phyloP scores from a whole-genome alignment of 1,140 invertebrate species.

The Helicoverpa armigera region DNA sequence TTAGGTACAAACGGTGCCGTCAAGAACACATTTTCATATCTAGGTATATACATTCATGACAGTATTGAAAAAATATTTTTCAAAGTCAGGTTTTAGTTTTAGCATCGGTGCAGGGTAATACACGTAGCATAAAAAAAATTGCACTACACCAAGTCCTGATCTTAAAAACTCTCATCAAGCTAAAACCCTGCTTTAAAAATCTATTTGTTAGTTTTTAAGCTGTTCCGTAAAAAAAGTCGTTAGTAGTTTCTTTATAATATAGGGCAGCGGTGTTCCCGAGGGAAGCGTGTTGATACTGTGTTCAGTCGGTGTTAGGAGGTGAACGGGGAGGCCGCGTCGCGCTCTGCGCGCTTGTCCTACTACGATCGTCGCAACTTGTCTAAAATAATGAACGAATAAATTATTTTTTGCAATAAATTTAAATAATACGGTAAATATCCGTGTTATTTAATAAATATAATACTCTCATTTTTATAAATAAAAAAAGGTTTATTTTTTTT shows the following conservation, averaged over 20 bases:
- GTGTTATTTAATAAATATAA: too few species aligned
- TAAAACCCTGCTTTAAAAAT: conserved; percentile 26
- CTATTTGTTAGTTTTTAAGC: conserved; percentile 35
- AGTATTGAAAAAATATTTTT: too few species aligned
- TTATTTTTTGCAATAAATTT: too few species aligned
- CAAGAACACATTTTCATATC: too few species aligned
- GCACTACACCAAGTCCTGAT: neutral
- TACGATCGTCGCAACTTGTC: conserved; percentile 2
- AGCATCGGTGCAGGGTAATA: too few species aligned
- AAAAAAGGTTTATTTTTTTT: too few species aligned
- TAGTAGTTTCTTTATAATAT: conserved; percentile 32
- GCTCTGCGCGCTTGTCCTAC: conserved; percentile 15
- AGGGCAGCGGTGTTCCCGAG: conserved; percentile 27
- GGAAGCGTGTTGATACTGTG: neutral
- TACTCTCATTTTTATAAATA: too few species aligned
- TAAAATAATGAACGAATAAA: neutral
- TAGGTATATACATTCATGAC: too few species aligned
- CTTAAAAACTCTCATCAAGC: neutral
- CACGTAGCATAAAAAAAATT: neutral
- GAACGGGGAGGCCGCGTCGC: conserved; percentile 34
- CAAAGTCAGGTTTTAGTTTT: too few species aligned
- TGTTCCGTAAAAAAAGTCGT: conserved; percentile 19
- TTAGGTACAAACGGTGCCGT: neutral
- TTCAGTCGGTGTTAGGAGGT: conserved; percentile 36
- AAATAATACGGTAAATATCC: too few species aligned